Base-by-base conservation (phyloP, 2,113 vertebrate species). In the Pogonocichla stellata region DNA sequence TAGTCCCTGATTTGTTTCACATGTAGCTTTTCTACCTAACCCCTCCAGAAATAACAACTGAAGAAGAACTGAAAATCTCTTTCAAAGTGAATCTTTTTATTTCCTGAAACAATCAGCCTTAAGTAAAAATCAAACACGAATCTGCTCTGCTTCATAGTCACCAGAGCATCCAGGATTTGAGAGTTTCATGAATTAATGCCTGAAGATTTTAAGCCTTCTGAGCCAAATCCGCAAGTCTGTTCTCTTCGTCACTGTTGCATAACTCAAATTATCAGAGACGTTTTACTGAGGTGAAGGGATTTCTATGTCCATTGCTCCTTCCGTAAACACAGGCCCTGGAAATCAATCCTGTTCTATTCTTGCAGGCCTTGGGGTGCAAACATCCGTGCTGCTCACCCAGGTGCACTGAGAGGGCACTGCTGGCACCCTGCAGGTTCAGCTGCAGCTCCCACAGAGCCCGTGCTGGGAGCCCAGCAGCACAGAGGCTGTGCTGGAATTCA, bases 141-240 rank as follows among this genome's bases (percentile, higher is more conserved):
- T 89, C 67, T 71, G 75, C 80, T 75, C 33, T 83, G 80, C 50
- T 66, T 86, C 36, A 80, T 2, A 83, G 75, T 29, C 72, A 86
- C 7, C 17, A 43, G 60, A 67, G 61, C 48, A 86, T 29, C 64
- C 75, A 78, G 80, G 88, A 83, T 86, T 90, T 86, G 34, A 90
- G 79, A 94, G 28, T 88, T 92, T 67, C 29, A 48, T 83, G 86
- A 96, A 90, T 71, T 94, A 95, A 92, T 60, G 88, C 56, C 94
- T 74, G 71, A 83, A 80, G 79, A 94, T 83, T 96, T 92, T 88
- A 90, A 96, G 85, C 74, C 54, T 80, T 29, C 73, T 73, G 69
- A 92, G 92, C 74, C 94, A 95, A 82, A 95, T 87, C 87, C 47
- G 14, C 50, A 42, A 85, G 75, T 66, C 92, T 86, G 56, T 51